Percentiles rank a stretch among this genome's conserved stretches.
Evolutionary conservation across 1,140 invertebrate genomes (phyloP).

Genomic region (Hyposmocoma kahamanoa): DNA sequence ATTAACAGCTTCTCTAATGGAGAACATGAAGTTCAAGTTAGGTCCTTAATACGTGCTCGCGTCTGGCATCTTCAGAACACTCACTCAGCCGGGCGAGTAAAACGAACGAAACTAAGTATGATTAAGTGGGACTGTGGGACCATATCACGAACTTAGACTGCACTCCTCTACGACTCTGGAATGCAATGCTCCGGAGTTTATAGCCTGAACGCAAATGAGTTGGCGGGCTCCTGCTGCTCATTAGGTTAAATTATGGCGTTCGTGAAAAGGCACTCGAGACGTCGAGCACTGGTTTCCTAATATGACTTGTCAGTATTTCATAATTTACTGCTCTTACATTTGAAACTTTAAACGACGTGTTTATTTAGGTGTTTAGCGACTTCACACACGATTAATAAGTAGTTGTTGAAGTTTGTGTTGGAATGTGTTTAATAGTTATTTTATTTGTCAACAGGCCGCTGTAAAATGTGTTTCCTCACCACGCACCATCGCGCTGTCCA

Average conservation of each 20-base stretch:
- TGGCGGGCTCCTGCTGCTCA: conserved; percentile 11
- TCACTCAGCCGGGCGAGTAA: conserved; percentile 25
- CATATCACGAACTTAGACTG: conserved; percentile 22
- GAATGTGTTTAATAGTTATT: too few species aligned
- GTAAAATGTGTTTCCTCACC: conserved; percentile 67
- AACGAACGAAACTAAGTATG: conserved; percentile 25
- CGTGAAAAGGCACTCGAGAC: conserved; percentile 3
- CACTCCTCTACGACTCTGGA: conserved; percentile 11
- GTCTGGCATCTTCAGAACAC: conserved; percentile 18
- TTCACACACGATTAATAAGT: too few species aligned
- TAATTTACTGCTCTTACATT: too few species aligned
- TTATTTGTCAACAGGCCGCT: conserved; percentile 47
- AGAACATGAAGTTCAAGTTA: conserved; percentile 22
- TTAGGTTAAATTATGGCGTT: conserved; percentile 18
- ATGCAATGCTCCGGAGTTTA: conserved; percentile 9
- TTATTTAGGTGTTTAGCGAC: too few species aligned
- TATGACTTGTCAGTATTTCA: too few species aligned
- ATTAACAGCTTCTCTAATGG: too few species aligned
- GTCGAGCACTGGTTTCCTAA: too few species aligned
- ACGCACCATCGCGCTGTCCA: conserved; percentile 62
- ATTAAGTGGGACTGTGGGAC: conserved; percentile 27
- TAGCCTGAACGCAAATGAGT: conserved; percentile 14
- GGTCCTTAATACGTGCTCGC: conserved; percentile 20
- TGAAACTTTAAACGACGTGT: too few species aligned
- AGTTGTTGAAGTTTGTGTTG: background rate